These are phyloP conservation scores for Maconellicoccus hirsutus DNA, from an alignment of 1,140 invertebrate species.

Conservation along the genomic window DNA sequence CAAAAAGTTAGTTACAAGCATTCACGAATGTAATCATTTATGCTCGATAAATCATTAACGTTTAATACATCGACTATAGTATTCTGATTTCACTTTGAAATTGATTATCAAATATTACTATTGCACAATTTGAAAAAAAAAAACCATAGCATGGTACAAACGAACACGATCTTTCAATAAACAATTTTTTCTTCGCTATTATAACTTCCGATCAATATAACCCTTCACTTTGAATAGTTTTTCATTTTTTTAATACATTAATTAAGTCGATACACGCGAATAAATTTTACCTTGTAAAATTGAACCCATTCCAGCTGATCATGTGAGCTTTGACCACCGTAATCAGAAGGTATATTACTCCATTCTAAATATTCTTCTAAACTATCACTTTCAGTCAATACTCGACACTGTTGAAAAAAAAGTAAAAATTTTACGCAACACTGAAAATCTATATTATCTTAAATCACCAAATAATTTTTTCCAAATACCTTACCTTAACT, in stretches of 20 bases:
- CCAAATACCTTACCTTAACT: not conserved
- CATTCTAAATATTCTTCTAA: constrained; percentile 35
- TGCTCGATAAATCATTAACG: not conserved
- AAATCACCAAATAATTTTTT: too few relatives aligned
- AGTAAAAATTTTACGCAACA: not conserved
- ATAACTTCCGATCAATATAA: too few relatives aligned
- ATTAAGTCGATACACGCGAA: too few relatives aligned
- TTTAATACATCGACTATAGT: not conserved
- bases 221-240: too few relatives aligned
- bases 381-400: constrained; percentile 27
- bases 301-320: constrained; percentile 49
- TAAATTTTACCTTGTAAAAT: constrained; percentile 42
- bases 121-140: not conserved
- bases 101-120: not conserved
- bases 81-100: constrained; percentile 4
- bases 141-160: not conserved
- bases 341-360: constrained; percentile 40
- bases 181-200: too few relatives aligned
- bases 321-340: constrained; percentile 39
- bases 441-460: too few relatives aligned
- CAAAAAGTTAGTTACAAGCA: not conserved
- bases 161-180: too few relatives aligned
- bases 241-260: too few relatives aligned
- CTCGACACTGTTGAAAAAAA: constrained; percentile 27
- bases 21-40: not conserved